phyloP scores from a whole-genome alignment of 2,113 vertebrate genomes.

The Leucopsar rothschildi region DNA sequence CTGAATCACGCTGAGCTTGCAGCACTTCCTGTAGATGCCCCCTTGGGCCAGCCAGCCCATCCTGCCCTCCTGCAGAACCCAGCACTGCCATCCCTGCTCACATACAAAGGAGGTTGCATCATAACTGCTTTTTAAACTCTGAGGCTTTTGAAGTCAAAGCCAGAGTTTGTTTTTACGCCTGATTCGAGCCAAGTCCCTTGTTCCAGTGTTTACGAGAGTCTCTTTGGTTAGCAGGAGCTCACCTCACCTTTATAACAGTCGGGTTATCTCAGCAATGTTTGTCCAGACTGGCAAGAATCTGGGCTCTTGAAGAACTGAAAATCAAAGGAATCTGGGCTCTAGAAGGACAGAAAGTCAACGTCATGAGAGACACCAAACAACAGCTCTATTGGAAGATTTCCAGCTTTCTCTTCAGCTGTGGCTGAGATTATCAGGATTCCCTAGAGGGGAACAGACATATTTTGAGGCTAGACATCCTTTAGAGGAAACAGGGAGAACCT shows the following conservation, averaged over 20 bases:
- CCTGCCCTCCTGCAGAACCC: neutral
- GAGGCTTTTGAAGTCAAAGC: conserved; percentile 47
- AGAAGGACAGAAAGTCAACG: neutral
- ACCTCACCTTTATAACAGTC: neutral
- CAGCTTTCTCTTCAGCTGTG: neutral
- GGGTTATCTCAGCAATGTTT: neutral
- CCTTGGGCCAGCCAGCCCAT: neutral
- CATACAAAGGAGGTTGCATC: conserved; percentile 38
- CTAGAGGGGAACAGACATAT: neutral
- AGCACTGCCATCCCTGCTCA: accelerated
- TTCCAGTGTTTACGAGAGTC: conserved; percentile 20
- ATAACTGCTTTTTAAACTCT: conserved; percentile 26
- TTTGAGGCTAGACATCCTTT: neutral
- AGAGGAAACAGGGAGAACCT: neutral
- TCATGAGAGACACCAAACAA: neutral
- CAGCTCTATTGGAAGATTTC: neutral
- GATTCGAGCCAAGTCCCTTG: conserved; percentile 15
- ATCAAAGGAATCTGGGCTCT: neutral
- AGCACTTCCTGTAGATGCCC: neutral
- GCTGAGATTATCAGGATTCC: neutral
- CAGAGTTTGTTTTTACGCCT: conserved; percentile 47
- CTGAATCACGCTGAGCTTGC: neutral
- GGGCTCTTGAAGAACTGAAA: neutral
- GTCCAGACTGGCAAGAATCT: neutral
- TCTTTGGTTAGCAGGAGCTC: neutral